A percentile compares a stretch with the other conserved stretches of the same genome.
phyloP scores from a whole-genome alignment of 2,113 vertebrate genomes.

The Leucopsar rothschildi region DNA sequence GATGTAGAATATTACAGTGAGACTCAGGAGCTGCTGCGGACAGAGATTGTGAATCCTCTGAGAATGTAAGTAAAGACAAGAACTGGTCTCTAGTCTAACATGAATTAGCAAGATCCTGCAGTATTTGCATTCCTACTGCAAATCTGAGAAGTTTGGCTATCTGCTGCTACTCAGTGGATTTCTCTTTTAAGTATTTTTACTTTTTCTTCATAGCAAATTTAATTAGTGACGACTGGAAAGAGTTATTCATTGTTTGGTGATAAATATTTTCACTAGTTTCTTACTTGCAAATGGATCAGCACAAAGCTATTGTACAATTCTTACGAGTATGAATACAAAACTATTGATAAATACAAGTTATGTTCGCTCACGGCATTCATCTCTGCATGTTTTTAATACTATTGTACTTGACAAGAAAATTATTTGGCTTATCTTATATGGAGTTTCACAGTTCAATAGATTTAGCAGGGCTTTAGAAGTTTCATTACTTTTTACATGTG shows the following conservation, averaged over 20 bases:
- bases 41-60: conserved; percentile 96
- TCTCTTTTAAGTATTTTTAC: not conserved
- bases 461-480: not conserved
- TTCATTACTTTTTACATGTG: not conserved
- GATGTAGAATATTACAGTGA: conserved; percentile 97
- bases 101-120: not conserved
- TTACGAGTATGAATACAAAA: not conserved
- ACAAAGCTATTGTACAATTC: not conserved
- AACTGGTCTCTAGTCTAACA: not conserved
- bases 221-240: not conserved
- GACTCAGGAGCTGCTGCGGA: conserved; percentile 93
- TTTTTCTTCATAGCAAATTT: not conserved
- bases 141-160: not conserved
- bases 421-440: not conserved
- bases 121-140: not conserved
- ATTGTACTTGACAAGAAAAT: not conserved
- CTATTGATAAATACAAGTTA: not conserved
- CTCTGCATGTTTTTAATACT: not conserved
- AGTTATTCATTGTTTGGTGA: not conserved
- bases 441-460: not conserved
- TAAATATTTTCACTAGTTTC: not conserved
- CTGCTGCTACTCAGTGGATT: not conserved
- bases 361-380: not conserved
- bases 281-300: not conserved
- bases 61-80: conserved; percentile 84